Base-by-base conservation (phyloP, 2,113 vertebrate species). In the Uria lomvia region DNA sequence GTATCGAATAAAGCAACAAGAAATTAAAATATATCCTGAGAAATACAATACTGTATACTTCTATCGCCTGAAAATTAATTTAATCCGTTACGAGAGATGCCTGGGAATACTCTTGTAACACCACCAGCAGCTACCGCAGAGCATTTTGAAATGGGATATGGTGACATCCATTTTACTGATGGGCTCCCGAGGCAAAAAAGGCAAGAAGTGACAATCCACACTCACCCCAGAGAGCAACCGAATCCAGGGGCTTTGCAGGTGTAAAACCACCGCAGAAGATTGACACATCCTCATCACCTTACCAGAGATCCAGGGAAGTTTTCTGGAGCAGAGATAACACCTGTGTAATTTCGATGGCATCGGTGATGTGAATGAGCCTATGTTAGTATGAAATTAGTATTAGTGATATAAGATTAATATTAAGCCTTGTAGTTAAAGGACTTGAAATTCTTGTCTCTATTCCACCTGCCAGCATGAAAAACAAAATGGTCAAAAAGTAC, bases 221-320 rank as follows among this genome's bases (percentile, higher is more conserved):
- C 58, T 93, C 74, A 49, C 13, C 45, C 76, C 45, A 26, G 34
- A 93, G 50, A 94, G 66, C 85, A 96, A 55, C 26, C 3, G 1
- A 70, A 83, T 92, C 75, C 29, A 4, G 75, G 71, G 63, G 78
- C 67, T 94, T 66, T 83, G 86, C 90, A 95, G 92, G 92, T 95
- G 93, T 88, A 91, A 96, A 93, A 93, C 49, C 75, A 62, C 53
- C 1, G 5, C 29, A 30, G 63, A 56, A 92, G 86, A 90, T 20
- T 96, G 91, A 94, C 86, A 63, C 55, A 55, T 63, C 56, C 60
- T 94, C 81, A 52, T 92, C 49, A 47, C 40, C 32, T 68, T 45
- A 40, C 59, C 82, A 63, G 6, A 59, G 68, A 15, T 80, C 45
- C 38, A 4, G 17, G 36, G 79, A 67, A 78, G 36, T 13, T 55